These are phyloP conservation scores for Electrophaes corylata DNA, from an alignment of 2,888 invertebrate genomes.

Conservation along the genomic window DNA sequence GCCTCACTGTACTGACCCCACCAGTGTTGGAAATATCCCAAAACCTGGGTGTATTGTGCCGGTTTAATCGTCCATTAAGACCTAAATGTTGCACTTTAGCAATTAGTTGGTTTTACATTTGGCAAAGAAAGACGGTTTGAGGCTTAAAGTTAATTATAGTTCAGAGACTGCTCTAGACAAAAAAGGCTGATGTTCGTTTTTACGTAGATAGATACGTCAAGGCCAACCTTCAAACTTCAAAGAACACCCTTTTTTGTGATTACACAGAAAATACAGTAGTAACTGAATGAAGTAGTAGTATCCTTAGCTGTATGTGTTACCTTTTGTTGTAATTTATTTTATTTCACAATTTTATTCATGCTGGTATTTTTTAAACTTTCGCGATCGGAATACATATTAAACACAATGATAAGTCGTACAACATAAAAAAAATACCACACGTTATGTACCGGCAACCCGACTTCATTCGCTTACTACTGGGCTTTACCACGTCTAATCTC, in stretches of 20 bases:
- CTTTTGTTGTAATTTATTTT: too few species aligned
- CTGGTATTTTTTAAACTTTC: too few species aligned
- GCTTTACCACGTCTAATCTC: background rate
- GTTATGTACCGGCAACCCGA: background rate
- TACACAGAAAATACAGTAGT: background rate
- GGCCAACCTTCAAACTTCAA: too few species aligned
- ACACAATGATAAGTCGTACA: too few species aligned
- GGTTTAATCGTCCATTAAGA: conserved; percentile 30
- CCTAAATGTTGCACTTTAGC: conserved; percentile 28
- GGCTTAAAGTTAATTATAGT: conserved; percentile 14
- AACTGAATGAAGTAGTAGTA: background rate
- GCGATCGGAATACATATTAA: too few species aligned
- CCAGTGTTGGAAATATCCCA: conserved; percentile 27
- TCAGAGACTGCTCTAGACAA: background rate
- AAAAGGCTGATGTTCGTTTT: conserved; percentile 7
- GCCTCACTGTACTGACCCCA: conserved; percentile 25
- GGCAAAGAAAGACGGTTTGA: conserved; percentile 15
- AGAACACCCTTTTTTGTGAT: background rate
- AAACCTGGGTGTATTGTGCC: conserved; percentile 27
- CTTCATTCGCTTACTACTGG: background rate
- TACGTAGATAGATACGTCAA: background rate
- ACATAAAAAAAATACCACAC: too few species aligned
- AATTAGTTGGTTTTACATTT: conserved; percentile 30
- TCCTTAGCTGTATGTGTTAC: too few species aligned
- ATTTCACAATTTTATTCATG: too few species aligned